Evolutionary conservation across 2,888 invertebrate species (phyloP).

Genomic region (Drosophila mimetica): DNA sequence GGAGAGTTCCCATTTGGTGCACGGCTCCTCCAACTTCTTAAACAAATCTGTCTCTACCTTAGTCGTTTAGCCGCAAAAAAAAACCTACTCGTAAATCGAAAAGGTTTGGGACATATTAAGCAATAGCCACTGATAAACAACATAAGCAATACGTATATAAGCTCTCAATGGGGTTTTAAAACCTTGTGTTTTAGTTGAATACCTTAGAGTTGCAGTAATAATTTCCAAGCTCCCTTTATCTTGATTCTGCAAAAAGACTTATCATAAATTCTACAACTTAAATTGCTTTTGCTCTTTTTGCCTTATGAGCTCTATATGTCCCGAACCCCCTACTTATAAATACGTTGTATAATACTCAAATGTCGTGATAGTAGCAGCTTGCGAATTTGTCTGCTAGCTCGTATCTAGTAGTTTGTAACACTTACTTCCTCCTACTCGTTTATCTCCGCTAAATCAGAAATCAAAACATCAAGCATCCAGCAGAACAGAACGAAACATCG

Average conservation of each 20-base stretch:
- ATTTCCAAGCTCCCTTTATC: not conserved
- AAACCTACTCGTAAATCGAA: constrained; percentile 54
- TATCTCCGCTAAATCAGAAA: constrained; percentile 29
- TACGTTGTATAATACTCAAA: constrained; percentile 82
- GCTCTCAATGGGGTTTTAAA: too few relatives aligned
- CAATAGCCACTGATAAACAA: constrained; percentile 4
- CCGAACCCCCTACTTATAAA: constrained; percentile 45
- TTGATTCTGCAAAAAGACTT: not conserved
- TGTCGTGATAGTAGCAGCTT: constrained; percentile 83
- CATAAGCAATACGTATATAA: constrained; percentile 5
- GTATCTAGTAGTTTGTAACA: constrained; percentile 49
- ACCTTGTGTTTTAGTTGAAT: not conserved
- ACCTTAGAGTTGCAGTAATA: not conserved
- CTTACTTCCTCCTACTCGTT: constrained; percentile 18
- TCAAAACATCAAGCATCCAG: constrained; percentile 2
- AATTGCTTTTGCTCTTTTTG: constrained; percentile 6
- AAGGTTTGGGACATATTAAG: constrained; percentile 30
- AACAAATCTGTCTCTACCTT: constrained; percentile 51
- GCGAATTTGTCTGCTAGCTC: constrained; percentile 70
- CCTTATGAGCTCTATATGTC: constrained; percentile 14
- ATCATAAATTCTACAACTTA: not conserved
- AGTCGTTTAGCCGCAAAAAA: constrained; percentile 53
- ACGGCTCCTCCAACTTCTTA: constrained; percentile 47
- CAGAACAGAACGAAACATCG: constrained; percentile 16
- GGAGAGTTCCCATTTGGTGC: constrained; percentile 45